Evolutionary conservation across 2,797 vertebrate genomes (phyloP).

Genomic region (Falco concolor): DNA sequence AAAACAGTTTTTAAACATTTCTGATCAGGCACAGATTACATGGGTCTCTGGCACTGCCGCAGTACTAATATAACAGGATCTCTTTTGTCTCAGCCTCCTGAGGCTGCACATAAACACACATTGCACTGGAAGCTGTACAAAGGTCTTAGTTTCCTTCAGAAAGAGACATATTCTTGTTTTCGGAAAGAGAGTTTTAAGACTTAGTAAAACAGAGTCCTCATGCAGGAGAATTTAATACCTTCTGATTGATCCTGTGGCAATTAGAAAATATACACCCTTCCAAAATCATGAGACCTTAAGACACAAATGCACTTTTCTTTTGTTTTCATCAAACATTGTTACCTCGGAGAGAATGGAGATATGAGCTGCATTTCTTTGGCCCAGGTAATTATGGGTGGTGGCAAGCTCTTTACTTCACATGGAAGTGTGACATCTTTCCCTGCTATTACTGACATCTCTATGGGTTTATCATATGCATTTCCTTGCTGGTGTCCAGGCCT

Average conservation of each 20-base stretch:
- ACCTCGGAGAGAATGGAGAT: conserved; percentile 93
- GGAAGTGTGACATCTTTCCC: conserved; percentile 86
- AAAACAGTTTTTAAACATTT: not conserved
- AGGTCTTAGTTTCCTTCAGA: not conserved
- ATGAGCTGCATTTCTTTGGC: conserved; percentile 90
- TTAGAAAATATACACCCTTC: not conserved
- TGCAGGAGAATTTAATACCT: not conserved
- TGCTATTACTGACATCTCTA: conserved; percentile 80
- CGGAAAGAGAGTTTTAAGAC: not conserved
- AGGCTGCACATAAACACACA: not conserved
- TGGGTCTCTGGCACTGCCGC: not conserved
- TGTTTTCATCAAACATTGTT: conserved; percentile 8
- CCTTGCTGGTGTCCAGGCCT: conserved; percentile 61
- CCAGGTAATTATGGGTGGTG: conserved; percentile 91
- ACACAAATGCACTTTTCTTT: not conserved
- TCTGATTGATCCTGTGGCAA: not conserved
- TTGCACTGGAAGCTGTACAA: not conserved
- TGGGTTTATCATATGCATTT: conserved; percentile 54
- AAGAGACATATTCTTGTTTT: not conserved
- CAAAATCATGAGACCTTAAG: not conserved
- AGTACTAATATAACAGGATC: not conserved
- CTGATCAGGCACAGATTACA: not conserved
- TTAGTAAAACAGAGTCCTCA: not conserved
- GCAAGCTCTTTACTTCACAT: conserved; percentile 89
- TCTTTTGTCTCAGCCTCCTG: not conserved